A percentile compares a stretch with the other conserved stretches of the same genome.
Evolutionary conservation across 2,888 invertebrate species (phyloP).

Genomic region (Dastarcus helophoroides): DNA sequence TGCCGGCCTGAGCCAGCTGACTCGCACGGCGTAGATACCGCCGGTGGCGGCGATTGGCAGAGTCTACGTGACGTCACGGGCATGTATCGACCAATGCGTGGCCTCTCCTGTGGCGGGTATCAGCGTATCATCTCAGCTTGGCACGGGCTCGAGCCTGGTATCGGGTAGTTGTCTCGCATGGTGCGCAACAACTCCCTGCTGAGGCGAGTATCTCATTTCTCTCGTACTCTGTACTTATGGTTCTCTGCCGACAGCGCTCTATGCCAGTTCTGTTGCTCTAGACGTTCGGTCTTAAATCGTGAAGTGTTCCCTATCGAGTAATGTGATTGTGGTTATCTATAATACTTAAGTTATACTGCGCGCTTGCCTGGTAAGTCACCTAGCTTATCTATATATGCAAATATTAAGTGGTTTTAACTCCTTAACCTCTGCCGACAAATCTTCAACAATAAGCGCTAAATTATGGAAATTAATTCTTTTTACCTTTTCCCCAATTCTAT

Average conservation of each 20-base stretch:
- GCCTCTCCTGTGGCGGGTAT: slow-evolving; percentile 34
- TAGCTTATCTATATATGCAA: slow-evolving; percentile 1
- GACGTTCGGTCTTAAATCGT: background rate
- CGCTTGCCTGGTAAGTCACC: slow-evolving; percentile 1
- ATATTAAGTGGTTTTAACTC: slow-evolving; percentile 1
- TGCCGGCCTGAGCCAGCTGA: slow-evolving; percentile 33
- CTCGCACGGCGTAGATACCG: slow-evolving; percentile 33
- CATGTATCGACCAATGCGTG: slow-evolving; percentile 36
- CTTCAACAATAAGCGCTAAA: background rate
- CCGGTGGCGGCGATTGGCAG: slow-evolving; percentile 30
- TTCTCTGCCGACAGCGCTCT: slow-evolving; percentile 1
- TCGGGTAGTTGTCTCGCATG: slow-evolving; percentile 31
- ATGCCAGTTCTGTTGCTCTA: slow-evolving; percentile 5
- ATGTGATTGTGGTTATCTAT: too few species aligned
- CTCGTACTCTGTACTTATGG: too few species aligned
- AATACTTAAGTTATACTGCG: too few species aligned
- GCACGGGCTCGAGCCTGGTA: slow-evolving; percentile 30
- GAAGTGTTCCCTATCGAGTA: too few species aligned
- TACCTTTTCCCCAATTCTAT: too few species aligned
- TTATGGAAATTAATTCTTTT: slow-evolving; percentile 13
- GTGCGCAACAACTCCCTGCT: slow-evolving; percentile 28
- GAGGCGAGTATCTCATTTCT: too few species aligned
- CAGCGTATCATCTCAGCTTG: slow-evolving; percentile 35
- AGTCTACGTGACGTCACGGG: slow-evolving; percentile 32
- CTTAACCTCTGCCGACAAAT: too few species aligned